Conservation (phyloP, 37 sponge, comb jelly and placozoan species). For the Mnemiopsis leidyi region DNA sequence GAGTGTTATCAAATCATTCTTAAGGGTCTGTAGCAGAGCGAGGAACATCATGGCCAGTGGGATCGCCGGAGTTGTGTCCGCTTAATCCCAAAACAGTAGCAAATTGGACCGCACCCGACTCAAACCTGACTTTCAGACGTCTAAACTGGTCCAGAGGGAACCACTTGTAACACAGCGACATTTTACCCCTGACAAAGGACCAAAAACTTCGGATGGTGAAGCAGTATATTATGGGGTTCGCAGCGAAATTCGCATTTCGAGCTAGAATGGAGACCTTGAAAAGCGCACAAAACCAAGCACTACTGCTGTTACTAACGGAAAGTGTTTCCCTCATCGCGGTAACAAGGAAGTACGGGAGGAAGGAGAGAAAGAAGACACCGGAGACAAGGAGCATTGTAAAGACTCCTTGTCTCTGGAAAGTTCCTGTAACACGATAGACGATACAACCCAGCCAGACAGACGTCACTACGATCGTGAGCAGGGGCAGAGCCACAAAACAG, state of each 20-base stretch:
- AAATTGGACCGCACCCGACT: too few species aligned
- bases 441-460: background rate
- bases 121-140: too few species aligned
- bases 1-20: too few species aligned
- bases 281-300: background rate
- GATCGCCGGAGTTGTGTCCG: too few species aligned
- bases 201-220: background rate
- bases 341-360: background rate
- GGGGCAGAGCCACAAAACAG: background rate
- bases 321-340: background rate
- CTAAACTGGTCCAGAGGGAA: too few species aligned
- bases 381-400: background rate
- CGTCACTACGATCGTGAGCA: background rate
- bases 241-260: background rate
- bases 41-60: too few species aligned
- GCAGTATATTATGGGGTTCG: background rate
- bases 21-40: too few species aligned
- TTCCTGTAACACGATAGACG: background rate
- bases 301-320: background rate
- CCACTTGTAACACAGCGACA: too few species aligned
- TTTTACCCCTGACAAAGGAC: background rate
- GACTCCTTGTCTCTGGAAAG: background rate
- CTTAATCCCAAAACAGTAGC: too few species aligned
- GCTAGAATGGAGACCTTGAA: background rate
- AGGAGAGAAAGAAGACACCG: background rate